These are phyloP conservation scores for Otolemur garnettii DNA, from an alignment of 2,113 vertebrate species.

Conservation along the genomic window DNA sequence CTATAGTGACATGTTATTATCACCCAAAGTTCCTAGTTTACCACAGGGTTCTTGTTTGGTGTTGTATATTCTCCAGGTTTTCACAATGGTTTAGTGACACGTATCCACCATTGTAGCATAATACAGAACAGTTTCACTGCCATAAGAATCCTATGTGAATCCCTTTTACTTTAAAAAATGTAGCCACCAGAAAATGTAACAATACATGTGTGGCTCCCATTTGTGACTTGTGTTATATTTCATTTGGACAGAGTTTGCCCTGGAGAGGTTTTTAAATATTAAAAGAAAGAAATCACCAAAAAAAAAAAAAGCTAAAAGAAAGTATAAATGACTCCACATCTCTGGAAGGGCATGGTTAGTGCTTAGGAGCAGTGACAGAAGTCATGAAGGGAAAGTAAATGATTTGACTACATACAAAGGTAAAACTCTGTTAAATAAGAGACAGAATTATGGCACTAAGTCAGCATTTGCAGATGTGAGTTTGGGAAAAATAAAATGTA, in stretches of 20 bases:
- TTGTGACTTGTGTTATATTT: not conserved
- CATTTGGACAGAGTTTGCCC: not conserved
- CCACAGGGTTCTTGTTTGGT: not conserved
- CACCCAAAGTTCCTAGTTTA: not conserved
- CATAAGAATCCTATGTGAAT: not conserved
- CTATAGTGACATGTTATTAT: not conserved
- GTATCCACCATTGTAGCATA: not conserved
- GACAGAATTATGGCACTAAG: not conserved
- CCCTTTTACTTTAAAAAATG: not conserved
- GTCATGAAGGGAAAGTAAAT: not conserved
- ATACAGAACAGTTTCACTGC: not conserved
- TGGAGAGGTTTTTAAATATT: slow-evolving; percentile 9
- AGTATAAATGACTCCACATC: not conserved
- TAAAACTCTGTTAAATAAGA: not conserved
- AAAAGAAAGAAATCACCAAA: not conserved
- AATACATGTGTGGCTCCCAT: not conserved
- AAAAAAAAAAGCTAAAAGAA: not conserved
- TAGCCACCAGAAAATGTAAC: not conserved
- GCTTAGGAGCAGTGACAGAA: not conserved
- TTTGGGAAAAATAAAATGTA: slow-evolving; percentile 4
- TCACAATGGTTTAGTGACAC: not conserved
- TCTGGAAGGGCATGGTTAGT: not conserved
- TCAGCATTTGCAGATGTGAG: not conserved
- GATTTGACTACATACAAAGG: not conserved
- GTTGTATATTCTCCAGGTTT: not conserved